Evolutionary conservation across 23 tunicate genomes (phyloP), one percentile per base, ranked within the genome.

Genomic region (Oikopleura albicans): DNA sequence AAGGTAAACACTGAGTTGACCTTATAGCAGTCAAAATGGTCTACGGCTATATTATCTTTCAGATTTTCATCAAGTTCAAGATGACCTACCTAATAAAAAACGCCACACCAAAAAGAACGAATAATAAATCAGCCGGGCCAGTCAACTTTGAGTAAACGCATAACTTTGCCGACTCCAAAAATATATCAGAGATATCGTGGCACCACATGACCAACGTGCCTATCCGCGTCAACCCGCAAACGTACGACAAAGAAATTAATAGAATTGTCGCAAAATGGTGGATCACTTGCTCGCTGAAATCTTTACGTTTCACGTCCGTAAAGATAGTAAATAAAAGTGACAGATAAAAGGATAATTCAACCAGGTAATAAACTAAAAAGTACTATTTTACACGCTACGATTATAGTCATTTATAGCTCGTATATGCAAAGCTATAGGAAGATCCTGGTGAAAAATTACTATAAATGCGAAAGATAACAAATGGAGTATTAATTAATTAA

Each of bases 111-210:
- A 94, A 94, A 0, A 91, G 29, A 40, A 79, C 75, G 41, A 94
- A 94, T 0, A 88, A 33, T 0, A 0, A 31, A 79, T 94, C 95
- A 0, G 96, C 99, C 38, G 85, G 27, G 0, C 76, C 76, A 39
- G 85, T 39, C 83, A 85, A 84, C 76, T 90, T 87, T 2, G 87
- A 85, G 56, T 94, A 94, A 27, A 87, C 40, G 39, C 85, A 87
- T 57, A 90, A 84, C 76, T 94, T 94, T 33, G 91, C 96, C 35
- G 38, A 41, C 79, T 94, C 99, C 4, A 94, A 84, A 57, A 94
- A 85, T 4, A 94, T 85, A 75, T 94, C 99, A 0, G 99, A 94
- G 35, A 94, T 85, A 75, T 94, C 99, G 66, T 94, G 99, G 34
- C 89, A 83, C 38, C 88, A 94, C 99, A 94, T 90, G 1, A 94